Evolutionary conservation across 2,113 vertebrate species (phyloP).

Genomic region (Psilopsiagon aurifrons): DNA sequence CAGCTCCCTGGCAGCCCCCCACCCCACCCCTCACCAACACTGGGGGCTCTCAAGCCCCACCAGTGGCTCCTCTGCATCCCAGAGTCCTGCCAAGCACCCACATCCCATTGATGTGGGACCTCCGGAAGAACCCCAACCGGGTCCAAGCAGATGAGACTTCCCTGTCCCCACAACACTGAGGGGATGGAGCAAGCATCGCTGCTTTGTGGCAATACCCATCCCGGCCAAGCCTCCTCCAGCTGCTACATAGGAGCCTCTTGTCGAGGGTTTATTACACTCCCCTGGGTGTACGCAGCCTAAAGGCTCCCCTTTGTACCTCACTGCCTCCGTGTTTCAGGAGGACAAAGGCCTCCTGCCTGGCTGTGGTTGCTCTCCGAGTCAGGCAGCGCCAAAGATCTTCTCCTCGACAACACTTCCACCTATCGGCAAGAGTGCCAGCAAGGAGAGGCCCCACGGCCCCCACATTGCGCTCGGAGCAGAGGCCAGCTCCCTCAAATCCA

Average conservation of each 20-base stretch:
- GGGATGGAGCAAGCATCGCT: neutral
- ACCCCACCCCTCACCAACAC: fast-evolving
- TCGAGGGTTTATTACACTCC: neutral
- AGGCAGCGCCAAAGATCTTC: neutral
- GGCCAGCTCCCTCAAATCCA: fast-evolving
- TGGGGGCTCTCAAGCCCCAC: neutral
- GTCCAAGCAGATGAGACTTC: neutral
- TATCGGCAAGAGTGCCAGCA: neutral
- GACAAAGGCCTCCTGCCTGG: neutral
- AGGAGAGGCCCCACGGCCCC: neutral
- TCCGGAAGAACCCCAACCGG: neutral
- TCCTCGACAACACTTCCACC: conserved; percentile 61
- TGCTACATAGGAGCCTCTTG: neutral
- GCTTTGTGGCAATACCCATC: fast-evolving
- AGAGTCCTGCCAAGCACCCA: fast-evolving
- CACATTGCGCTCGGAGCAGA: neutral
- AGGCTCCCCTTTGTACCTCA: neutral
- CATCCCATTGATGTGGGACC: neutral
- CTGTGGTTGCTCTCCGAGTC: fast-evolving
- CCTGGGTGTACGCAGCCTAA: neutral
- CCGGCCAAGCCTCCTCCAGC: neutral
- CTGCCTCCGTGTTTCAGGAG: neutral
- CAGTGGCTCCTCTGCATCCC: neutral
- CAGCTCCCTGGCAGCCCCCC: neutral
- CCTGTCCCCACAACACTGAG: fast-evolving